Percentiles rank a stretch among this genome's conserved stretches.
Evolutionary conservation across 2,888 invertebrate species (phyloP).

Genomic region (Oeneis ivallda): DNA sequence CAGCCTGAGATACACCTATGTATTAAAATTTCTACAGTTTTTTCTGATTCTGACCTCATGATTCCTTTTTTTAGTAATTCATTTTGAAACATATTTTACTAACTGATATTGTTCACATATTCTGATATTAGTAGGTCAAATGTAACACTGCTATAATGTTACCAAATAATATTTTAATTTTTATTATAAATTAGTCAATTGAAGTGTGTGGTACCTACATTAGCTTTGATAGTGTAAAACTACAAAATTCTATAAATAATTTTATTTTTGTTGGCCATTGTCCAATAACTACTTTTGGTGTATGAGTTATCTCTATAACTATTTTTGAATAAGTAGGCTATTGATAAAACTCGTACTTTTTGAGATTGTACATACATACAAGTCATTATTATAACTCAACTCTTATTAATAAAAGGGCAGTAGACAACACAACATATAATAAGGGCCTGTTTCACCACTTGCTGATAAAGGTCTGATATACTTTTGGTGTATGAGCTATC

Average conservation of each 20-base stretch:
- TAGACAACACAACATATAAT: too few relatives aligned
- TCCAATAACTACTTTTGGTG: background rate
- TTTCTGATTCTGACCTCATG: background rate
- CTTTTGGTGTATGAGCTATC: background rate
- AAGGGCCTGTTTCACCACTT: too few relatives aligned
- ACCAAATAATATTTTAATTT: too few relatives aligned
- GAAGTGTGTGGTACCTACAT: background rate
- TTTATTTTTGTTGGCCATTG: background rate
- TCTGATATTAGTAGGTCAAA: background rate
- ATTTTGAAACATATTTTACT: background rate
- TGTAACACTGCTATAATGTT: background rate
- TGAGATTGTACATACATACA: background rate
- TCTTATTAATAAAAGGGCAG: too few relatives aligned
- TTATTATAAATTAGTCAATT: background rate
- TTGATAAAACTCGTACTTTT: too few relatives aligned
- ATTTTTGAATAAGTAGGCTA: background rate
- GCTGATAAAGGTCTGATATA: too few relatives aligned
- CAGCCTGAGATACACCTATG: too few relatives aligned
- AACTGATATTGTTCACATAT: background rate
- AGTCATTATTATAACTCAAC: too few relatives aligned
- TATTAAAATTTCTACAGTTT: too few relatives aligned
- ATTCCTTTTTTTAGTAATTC: background rate
- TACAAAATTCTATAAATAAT: slow-evolving; percentile 23
- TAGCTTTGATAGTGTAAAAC: background rate
- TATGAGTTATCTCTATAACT: background rate